Evolutionary conservation across 2,797 vertebrate species (phyloP).

Genomic region (Chaenodraco wilsoni): DNA sequence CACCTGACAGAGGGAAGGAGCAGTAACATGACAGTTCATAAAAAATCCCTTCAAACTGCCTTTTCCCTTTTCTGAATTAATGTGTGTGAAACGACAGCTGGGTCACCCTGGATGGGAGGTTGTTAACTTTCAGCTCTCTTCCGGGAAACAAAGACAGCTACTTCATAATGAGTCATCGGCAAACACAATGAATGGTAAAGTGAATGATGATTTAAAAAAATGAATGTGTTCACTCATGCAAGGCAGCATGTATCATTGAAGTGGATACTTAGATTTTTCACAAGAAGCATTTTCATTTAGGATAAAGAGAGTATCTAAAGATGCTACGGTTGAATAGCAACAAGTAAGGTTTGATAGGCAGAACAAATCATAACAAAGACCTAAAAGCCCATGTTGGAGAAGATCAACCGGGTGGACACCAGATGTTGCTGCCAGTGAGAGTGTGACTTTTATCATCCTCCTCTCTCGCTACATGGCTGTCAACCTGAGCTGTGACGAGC

Average conservation of each 20-base stretch:
- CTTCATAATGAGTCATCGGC: conserved; percentile 7
- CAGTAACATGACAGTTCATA: conserved; percentile 3
- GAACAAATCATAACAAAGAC: too few species aligned
- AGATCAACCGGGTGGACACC: too few species aligned
- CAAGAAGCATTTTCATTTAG: neutral
- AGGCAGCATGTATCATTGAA: neutral
- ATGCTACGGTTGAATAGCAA: neutral
- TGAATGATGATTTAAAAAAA: neutral
- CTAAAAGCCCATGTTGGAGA: too few species aligned
- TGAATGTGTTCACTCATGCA: neutral
- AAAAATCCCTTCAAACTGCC: neutral
- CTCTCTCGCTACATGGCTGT: too few species aligned
- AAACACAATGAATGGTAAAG: conserved; percentile 17
- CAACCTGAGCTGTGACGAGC: too few species aligned
- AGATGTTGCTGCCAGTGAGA: too few species aligned
- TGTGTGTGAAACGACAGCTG: neutral
- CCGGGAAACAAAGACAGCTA: neutral
- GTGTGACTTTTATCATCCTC: too few species aligned
- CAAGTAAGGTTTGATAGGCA: neutral
- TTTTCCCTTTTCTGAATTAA: neutral
- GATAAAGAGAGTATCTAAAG: neutral
- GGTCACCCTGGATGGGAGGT: conserved; percentile 7
- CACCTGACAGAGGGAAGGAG: neutral
- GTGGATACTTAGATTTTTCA: neutral
- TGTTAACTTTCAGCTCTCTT: conserved; percentile 8